These are phyloP conservation scores for Perizoma affinitatum DNA, from an alignment of 2,888 invertebrate species.

Conservation along the genomic window DNA sequence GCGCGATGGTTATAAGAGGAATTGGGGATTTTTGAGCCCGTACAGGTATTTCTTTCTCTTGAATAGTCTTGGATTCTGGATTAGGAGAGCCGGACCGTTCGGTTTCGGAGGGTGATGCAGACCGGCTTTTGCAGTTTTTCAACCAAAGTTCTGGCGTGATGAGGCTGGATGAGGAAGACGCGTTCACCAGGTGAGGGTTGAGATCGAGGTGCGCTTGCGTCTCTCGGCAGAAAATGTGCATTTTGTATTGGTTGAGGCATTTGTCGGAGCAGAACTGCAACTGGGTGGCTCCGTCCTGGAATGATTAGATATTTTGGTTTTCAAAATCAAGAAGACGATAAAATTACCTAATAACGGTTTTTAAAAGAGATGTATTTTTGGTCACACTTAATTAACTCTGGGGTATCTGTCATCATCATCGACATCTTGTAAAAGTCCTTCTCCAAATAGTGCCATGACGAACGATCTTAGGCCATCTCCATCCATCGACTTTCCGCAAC, in stretches of 20 bases:
- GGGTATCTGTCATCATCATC: no score
- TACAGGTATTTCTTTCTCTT: constrained; percentile 59
- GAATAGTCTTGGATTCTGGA: constrained; percentile 60
- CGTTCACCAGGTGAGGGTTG: constrained; percentile 88
- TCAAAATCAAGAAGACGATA: no score
- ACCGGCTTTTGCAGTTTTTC: constrained; percentile 89
- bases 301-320: constrained; percentile 30
- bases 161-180: constrained; percentile 80
- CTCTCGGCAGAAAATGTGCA: constrained; percentile 97
- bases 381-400: no score
- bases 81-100: constrained; percentile 83
- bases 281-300: constrained; percentile 94
- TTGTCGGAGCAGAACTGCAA: constrained; percentile 96
- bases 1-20: constrained; percentile 87
- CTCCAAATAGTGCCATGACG: no score
- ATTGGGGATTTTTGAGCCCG: constrained; percentile 77
- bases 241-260: constrained; percentile 97
- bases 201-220: constrained; percentile 96
- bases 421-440: no score
- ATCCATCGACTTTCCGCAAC: no score
- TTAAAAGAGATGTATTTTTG: no score
- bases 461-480: no score
- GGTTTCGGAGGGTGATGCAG: constrained; percentile 82
- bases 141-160: constrained; percentile 97
- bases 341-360: no score